Conservation (phyloP, 2,888 invertebrate genomes). For the Philopedon plagiatum region DNA sequence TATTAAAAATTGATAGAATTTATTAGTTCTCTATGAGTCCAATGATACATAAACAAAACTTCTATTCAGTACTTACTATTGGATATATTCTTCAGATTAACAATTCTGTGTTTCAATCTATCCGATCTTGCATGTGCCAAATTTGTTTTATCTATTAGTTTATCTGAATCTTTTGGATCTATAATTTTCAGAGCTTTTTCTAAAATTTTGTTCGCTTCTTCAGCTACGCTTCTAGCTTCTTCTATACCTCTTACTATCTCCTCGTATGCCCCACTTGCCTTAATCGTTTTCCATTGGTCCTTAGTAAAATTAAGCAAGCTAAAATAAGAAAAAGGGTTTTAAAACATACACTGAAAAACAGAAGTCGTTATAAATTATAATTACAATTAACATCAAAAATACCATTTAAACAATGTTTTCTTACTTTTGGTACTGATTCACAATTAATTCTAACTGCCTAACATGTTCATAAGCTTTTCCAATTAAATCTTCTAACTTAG, state of each 20-base stretch:
- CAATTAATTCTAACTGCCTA: constrained; percentile 68
- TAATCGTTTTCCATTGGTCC: constrained; percentile 75
- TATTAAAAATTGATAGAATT: too few relatives aligned
- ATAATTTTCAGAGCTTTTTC: constrained; percentile 63
- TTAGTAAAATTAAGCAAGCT: constrained; percentile 62
- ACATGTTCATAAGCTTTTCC: constrained; percentile 70
- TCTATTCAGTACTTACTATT: constrained; percentile 51
- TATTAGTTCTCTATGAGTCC: too few relatives aligned
- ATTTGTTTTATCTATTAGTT: constrained; percentile 71
- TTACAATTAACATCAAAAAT: too few relatives aligned
- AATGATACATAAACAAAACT: not conserved
- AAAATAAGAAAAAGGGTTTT: constrained; percentile 15
- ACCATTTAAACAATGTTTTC: constrained; percentile 11
- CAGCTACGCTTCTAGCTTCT: constrained; percentile 76
- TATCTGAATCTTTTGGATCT: constrained; percentile 68
- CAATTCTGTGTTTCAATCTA: constrained; percentile 70
- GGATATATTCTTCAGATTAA: constrained; percentile 58
- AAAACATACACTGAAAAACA: too few relatives aligned
- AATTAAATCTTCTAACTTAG: constrained; percentile 67
- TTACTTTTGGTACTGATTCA: constrained; percentile 66
- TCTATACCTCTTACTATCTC: constrained; percentile 82
- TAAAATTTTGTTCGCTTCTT: constrained; percentile 70
- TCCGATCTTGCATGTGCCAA: constrained; percentile 73
- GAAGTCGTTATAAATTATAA: too few relatives aligned
- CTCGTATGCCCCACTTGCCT: constrained; percentile 78